phyloP scores from a whole-genome alignment of 2,113 vertebrate genomes.

The Balaeniceps rex region DNA sequence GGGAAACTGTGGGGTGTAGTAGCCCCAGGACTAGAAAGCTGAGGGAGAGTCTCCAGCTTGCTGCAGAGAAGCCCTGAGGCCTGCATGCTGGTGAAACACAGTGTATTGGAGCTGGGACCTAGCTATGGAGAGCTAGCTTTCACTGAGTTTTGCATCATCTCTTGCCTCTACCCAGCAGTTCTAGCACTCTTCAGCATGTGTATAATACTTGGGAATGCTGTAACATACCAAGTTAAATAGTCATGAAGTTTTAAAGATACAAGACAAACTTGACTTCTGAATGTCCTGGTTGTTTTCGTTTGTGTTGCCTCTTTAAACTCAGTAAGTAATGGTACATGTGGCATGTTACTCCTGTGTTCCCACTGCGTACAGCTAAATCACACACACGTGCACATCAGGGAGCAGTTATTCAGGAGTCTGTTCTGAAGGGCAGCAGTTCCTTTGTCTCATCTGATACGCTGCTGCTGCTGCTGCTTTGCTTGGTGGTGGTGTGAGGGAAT shows the following conservation, averaged over 20 bases:
- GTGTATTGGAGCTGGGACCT: neutral
- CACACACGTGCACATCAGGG: neutral
- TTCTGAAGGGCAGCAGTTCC: slow-evolving; percentile 34
- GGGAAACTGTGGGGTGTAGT: neutral
- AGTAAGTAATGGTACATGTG: neutral
- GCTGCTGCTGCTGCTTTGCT: neutral
- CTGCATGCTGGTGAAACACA: neutral
- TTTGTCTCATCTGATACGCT: neutral
- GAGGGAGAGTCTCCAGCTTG: neutral
- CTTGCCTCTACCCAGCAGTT: neutral
- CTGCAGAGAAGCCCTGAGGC: neutral
- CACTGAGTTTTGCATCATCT: neutral
- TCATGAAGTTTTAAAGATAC: neutral
- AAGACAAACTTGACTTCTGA: neutral
- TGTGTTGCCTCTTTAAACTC: neutral
- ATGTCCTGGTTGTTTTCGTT: neutral
- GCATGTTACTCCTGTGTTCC: neutral
- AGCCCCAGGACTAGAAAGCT: neutral
- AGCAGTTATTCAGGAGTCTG: neutral
- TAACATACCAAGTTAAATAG: accelerated
- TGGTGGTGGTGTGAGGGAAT: neutral
- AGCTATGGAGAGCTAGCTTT: neutral
- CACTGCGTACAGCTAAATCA: neutral
- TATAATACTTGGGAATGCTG: neutral
- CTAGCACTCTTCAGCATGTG: neutral